These are phyloP conservation scores for Acanthopagrus latus DNA, from an alignment of 2,797 vertebrate species.

Conservation along the genomic window DNA sequence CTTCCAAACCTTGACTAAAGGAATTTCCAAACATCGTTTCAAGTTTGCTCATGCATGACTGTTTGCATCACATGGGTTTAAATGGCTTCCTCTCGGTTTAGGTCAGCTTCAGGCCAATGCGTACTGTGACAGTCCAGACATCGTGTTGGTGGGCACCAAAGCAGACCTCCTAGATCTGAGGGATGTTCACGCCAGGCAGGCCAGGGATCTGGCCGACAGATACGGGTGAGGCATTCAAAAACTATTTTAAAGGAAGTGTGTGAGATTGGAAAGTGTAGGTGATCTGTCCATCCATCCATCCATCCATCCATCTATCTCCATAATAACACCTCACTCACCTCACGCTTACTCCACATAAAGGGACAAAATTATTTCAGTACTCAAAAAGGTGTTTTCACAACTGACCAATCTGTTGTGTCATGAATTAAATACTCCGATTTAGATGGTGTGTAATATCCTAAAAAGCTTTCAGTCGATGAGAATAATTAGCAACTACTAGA, in stretches of 20 bases:
- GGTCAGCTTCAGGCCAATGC: conserved; percentile 97
- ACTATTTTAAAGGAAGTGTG: neutral
- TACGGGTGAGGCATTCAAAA: conserved; percentile 85
- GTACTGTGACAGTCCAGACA: conserved; percentile 95
- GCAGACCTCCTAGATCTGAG: conserved; percentile 90
- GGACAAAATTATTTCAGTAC: too few species aligned
- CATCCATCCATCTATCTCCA: neutral
- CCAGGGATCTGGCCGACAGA: conserved; percentile 92
- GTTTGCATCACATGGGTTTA: conserved; percentile 7
- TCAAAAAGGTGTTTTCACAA: too few species aligned
- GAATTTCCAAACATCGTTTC: conserved; percentile 11
- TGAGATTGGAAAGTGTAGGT: neutral
- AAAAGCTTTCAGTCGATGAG: neutral
- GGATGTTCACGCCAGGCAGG: conserved; percentile 91
- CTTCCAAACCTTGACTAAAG: neutral
- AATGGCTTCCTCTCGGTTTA: conserved; percentile 67
- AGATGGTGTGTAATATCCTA: neutral
- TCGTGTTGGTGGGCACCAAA: conserved; percentile 96
- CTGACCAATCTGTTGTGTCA: neutral
- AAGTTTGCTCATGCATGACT: conserved; percentile 10
- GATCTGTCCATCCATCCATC: neutral
- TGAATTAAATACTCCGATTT: neutral
- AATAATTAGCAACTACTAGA: too few species aligned
- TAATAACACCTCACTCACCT: too few species aligned
- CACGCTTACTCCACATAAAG: too few species aligned